A percentile compares a stretch with the other conserved stretches of the same genome.
Conservation (phyloP, 2,113 vertebrate genomes). For the Gymnocephalus cernua region DNA sequence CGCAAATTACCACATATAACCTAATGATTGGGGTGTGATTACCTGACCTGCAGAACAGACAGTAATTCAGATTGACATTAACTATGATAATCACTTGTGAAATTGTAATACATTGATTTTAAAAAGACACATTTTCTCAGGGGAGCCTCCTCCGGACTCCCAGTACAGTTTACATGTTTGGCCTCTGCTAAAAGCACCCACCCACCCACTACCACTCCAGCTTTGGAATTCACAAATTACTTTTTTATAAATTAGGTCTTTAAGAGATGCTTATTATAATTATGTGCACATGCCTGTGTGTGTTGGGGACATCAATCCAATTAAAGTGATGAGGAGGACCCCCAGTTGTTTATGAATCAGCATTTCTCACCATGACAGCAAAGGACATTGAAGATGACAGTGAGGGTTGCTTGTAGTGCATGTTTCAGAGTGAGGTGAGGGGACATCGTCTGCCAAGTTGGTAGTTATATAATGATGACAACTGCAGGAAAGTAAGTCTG, state of each 20-base stretch:
- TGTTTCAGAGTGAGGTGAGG: slow-evolving; percentile 26
- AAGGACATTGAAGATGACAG: slow-evolving; percentile 59
- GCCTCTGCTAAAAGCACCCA: not conserved
- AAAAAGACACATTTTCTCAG: slow-evolving; percentile 18
- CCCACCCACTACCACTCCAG: not conserved
- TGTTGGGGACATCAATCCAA: not conserved
- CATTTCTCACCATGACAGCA: slow-evolving; percentile 37
- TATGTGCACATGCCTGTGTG: not conserved
- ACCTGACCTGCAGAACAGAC: not conserved
- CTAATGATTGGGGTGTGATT: slow-evolving; percentile 4
- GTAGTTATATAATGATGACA: slow-evolving; percentile 36
- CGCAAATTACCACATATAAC: slow-evolving; percentile 9
- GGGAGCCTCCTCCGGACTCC: not conserved
- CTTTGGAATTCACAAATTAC: not conserved
- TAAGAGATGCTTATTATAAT: slow-evolving; percentile 1
- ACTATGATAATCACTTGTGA: slow-evolving; percentile 43
- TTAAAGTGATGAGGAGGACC: slow-evolving; percentile 5
- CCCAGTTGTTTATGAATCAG: slow-evolving; percentile 45
- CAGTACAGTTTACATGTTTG: not conserved
- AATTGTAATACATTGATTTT: slow-evolving; percentile 9
- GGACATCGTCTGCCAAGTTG: slow-evolving; percentile 3
- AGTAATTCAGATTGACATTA: slow-evolving; percentile 31
- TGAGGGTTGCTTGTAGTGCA: slow-evolving; percentile 38
- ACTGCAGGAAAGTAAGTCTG: slow-evolving; percentile 20
- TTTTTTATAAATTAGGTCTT: not conserved